Conservation (phyloP, 2,113 vertebrate genomes). For the Xyliphius kryptos region DNA sequence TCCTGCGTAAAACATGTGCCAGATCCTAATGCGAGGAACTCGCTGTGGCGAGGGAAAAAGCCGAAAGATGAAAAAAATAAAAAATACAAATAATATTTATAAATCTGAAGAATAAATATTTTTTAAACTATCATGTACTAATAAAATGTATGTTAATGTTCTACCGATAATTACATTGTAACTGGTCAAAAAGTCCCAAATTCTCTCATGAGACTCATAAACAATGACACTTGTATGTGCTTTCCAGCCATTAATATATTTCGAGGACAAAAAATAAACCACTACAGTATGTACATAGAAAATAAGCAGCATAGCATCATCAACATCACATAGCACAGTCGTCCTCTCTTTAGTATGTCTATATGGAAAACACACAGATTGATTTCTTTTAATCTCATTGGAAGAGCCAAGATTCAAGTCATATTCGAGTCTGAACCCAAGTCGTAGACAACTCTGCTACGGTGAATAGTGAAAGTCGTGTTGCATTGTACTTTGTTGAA, state of each 20-base stretch:
- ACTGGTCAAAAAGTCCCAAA: too few species aligned
- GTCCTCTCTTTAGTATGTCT: constrained; percentile 19
- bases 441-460: constrained; percentile 18
- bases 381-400: background rate
- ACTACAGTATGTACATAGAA: constrained; percentile 54
- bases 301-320: constrained; percentile 40
- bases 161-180: too few species aligned
- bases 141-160: too few species aligned
- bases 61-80: too few species aligned
- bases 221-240: constrained; percentile 32
- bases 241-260: constrained; percentile 47
- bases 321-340: constrained; percentile 35
- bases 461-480: constrained; percentile 37
- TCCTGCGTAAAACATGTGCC: too few species aligned
- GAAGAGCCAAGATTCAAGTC: constrained; percentile 2
- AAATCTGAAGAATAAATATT: too few species aligned
- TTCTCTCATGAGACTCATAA: too few species aligned
- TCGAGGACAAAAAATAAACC: constrained; percentile 39
- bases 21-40: too few species aligned
- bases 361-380: constrained; percentile 17
- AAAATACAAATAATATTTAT: too few species aligned
- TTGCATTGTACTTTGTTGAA: constrained; percentile 51
- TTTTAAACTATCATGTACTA: too few species aligned
- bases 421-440: constrained; percentile 28
- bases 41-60: too few species aligned